phyloP scores from a whole-genome alignment of 2,797 vertebrate genomes.

The Graptemys geographica region DNA sequence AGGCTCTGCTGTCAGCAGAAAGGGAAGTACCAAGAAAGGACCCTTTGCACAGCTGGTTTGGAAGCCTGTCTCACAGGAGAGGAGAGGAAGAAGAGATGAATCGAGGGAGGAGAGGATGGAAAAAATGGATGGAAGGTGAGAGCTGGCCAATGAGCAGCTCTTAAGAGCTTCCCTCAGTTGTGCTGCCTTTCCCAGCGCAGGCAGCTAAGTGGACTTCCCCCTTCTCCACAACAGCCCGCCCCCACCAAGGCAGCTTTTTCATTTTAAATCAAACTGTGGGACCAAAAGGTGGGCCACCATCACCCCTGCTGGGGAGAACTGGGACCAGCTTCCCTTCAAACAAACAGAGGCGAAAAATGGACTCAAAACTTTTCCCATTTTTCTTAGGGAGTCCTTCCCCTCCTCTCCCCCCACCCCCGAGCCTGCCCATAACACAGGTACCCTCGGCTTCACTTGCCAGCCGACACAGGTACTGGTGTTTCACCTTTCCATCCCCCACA shows the following conservation, averaged over 20 bases:
- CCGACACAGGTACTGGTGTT: neutral
- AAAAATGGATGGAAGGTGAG: neutral
- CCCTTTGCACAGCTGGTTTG: neutral
- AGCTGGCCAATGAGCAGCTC: neutral
- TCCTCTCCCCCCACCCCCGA: fast-evolving
- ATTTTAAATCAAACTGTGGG: neutral
- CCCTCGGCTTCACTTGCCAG: neutral
- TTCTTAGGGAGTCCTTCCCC: fast-evolving
- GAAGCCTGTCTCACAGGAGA: neutral
- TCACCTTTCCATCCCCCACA: neutral
- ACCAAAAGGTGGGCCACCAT: neutral
- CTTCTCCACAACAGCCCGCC: no score
- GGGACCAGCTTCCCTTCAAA: neutral
- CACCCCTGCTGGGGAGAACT: neutral
- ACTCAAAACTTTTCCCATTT: neutral
- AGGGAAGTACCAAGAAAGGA: neutral
- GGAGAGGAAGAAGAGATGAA: neutral
- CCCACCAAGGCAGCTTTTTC: neutral
- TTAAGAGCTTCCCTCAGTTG: neutral
- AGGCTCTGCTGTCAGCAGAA: neutral
- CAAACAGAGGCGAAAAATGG: no score
- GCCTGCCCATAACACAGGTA: neutral
- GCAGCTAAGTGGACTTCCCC: neutral
- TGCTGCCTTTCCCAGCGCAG: neutral
- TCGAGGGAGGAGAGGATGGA: neutral